Conservation (phyloP, 2,888 invertebrate species). For the Cantharis flavilabris region DNA sequence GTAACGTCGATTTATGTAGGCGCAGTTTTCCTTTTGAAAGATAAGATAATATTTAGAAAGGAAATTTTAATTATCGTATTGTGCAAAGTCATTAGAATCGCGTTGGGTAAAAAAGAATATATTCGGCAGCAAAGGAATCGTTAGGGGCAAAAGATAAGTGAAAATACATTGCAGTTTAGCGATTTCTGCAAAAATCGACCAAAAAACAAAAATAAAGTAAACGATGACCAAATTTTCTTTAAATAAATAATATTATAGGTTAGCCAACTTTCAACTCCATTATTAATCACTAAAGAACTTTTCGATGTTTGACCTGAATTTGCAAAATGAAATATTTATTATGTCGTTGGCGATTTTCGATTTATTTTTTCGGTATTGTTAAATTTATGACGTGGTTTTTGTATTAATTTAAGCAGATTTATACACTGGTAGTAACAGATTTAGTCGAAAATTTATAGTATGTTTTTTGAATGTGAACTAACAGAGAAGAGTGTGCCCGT, state of each 20-base stretch:
- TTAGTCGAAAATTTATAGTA: background rate
- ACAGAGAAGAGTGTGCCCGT: background rate
- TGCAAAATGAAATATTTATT: background rate
- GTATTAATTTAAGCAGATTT: constrained; percentile 3
- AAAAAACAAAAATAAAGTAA: background rate
- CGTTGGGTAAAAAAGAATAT: too few species aligned
- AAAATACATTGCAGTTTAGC: too few species aligned
- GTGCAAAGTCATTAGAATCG: too few species aligned
- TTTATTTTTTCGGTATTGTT: background rate
- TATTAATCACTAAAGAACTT: background rate
- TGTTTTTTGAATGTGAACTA: background rate
- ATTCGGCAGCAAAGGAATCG: too few species aligned
- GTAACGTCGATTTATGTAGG: too few species aligned
- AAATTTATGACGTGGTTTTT: background rate
- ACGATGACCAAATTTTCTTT: background rate
- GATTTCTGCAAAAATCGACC: too few species aligned
- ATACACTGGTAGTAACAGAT: background rate
- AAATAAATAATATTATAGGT: background rate
- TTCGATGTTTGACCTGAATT: background rate
- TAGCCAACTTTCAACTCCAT: background rate
- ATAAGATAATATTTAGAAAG: too few species aligned
- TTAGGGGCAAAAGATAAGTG: too few species aligned
- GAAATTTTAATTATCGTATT: too few species aligned
- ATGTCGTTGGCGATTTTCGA: background rate
- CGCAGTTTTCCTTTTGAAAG: too few species aligned